phyloP scores from a whole-genome alignment of 2,888 invertebrate genomes.

The Ochropacha duplaris region DNA sequence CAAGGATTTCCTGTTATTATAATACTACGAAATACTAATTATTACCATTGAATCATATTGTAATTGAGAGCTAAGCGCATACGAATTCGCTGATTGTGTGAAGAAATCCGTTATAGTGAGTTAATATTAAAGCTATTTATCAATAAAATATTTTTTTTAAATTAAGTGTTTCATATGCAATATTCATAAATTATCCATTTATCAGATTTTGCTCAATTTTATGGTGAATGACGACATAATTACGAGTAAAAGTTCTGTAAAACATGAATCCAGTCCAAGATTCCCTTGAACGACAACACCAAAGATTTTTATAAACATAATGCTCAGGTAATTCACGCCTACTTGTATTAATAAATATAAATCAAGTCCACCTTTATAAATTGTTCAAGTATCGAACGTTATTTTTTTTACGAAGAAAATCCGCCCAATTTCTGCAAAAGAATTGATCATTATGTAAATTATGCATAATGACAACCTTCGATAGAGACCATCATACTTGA shows the following conservation, averaged over 20 bases:
- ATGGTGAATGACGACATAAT: constrained; percentile 36
- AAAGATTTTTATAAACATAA: constrained; percentile 15
- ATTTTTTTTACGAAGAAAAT: constrained; percentile 39
- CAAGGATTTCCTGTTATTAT: background rate
- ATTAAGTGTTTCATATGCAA: background rate
- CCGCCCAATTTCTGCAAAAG: constrained; percentile 45
- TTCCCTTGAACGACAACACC: constrained; percentile 37
- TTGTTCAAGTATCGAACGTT: constrained; percentile 33
- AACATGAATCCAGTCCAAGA: constrained; percentile 18
- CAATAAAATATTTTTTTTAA: background rate
- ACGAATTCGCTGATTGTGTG: too few relatives aligned
- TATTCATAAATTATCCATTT: constrained; percentile 18
- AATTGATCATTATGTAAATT: constrained; percentile 61
- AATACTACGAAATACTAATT: background rate
- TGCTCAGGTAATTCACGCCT: constrained; percentile 46
- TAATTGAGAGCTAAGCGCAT: too few relatives aligned
- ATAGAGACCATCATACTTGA: constrained; percentile 32
- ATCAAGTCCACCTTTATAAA: constrained; percentile 37
- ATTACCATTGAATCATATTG: too few relatives aligned
- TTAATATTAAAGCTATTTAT: background rate
- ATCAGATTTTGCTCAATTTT: constrained; percentile 8
- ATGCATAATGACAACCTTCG: constrained; percentile 46
- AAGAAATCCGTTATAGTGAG: too few relatives aligned
- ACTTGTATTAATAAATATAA: constrained; percentile 52
- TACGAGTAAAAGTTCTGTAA: too few relatives aligned